Base-by-base conservation (phyloP, 2,888 invertebrate species). In the Cheilosia soror region DNA sequence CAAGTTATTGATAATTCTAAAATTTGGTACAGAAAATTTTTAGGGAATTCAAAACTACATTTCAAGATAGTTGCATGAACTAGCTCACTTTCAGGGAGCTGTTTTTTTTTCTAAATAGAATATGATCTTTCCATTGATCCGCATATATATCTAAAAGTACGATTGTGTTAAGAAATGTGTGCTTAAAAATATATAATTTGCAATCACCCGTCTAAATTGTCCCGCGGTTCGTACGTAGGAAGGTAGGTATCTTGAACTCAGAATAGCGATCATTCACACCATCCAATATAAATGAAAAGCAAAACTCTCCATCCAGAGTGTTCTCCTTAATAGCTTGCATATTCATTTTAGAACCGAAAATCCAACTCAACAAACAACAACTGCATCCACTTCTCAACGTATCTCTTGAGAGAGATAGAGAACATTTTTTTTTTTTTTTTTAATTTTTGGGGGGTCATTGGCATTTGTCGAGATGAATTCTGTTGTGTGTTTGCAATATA, bases 401-500 rank as follows among this genome's bases (percentile, higher is more conserved):
- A 65, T 65, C 53, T 82, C 31, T 37, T 42, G 47, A 75, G 66
- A 65, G 60, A 79, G 65, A 84, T 84, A 84, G 80, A 77, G 66
- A 69, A 80, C 80, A 69, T 33, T 49, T 79, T 11, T 49, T 63
- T 42, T 60, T 55, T 60, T 47, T 63, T 69, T 20, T 20, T 27
- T 40, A 37, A n/a, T 42, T 68, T 73, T 80, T 71, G 11, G 75
- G 72, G 62, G 85, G 85, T 81, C 76, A 77, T 77, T 81, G 85
- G 37, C 81, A 25, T 77, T 66, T 63, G 66, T 72, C 68, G 80
- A 85, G 80, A 85, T 85, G 72, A 80, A 85, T 81, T 81, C 62
- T 84, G 55, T 68, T 69, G 58, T 71, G 63, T 79, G 62, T 53
- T 44, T 71, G 73, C 55, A 55, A 55, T 58, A 51, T 68, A 63